Conservation (phyloP, 92 coral and sea anemone genomes). For the Phenganax subtilis region DNA sequence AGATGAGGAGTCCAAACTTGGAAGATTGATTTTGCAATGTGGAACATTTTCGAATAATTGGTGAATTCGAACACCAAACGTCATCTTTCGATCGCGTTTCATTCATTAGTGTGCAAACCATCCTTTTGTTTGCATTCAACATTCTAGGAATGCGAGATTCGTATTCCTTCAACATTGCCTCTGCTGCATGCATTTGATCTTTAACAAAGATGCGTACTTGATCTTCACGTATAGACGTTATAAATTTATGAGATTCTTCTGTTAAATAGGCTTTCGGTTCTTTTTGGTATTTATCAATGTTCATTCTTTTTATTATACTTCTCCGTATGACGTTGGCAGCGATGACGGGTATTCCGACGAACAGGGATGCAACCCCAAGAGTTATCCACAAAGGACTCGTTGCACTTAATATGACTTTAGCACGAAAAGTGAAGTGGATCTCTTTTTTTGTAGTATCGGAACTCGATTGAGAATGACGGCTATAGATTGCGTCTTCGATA, state of each 20-base stretch:
- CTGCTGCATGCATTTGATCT: slow-evolving; percentile 5
- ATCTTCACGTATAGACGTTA: neutral
- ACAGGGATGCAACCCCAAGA: neutral
- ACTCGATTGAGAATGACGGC: neutral
- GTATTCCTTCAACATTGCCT: slow-evolving; percentile 5
- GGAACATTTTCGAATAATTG: neutral
- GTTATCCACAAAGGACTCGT: neutral
- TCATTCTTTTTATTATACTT: neutral
- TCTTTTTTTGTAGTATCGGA: neutral
- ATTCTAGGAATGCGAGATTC: slow-evolving; percentile 15
- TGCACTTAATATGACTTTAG: neutral
- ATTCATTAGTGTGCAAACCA: slow-evolving; percentile 1
- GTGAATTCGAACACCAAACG: neutral
- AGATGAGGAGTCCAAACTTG: neutral
- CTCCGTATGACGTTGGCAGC: neutral
- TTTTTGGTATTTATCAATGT: neutral
- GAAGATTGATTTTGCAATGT: neutral
- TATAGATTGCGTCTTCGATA: neutral
- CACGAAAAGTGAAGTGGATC: neutral
- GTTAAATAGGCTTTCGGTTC: neutral
- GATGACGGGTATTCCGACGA: neutral
- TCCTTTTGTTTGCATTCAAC: slow-evolving; percentile 6
- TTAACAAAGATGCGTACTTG: slow-evolving; percentile 14
- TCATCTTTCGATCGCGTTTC: slow-evolving; percentile 10
- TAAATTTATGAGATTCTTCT: neutral